These are phyloP conservation scores for Vanessa atalanta DNA, from an alignment of 1,140 invertebrate species.

Conservation along the genomic window DNA sequence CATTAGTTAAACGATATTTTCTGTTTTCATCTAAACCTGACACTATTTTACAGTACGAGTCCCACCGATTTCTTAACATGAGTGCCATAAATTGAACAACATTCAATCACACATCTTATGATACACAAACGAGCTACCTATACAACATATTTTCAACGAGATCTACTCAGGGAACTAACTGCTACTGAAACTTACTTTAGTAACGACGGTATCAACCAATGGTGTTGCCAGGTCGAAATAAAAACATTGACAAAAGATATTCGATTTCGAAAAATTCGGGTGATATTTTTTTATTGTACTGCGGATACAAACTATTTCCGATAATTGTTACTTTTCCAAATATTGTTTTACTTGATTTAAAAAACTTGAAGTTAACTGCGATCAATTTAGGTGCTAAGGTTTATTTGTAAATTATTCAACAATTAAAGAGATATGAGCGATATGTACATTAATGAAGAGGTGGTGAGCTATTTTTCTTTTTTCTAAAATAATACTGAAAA, in stretches of 20 bases:
- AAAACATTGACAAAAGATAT: background rate
- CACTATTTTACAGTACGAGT: background rate
- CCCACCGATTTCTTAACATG: background rate
- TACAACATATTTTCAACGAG: background rate
- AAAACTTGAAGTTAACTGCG: background rate
- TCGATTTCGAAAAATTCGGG: background rate
- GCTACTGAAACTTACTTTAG: background rate
- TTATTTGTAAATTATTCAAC: background rate
- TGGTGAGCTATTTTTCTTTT: no score
- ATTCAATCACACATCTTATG: background rate
- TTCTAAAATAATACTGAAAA: no score
- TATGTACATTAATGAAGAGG: no score
- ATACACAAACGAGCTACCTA: background rate
- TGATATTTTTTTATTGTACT: background rate
- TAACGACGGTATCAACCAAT: background rate
- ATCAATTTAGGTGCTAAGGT: background rate
- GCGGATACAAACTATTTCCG: background rate
- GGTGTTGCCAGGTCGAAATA: constrained; percentile 1
- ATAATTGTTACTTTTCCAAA: background rate
- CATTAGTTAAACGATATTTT: no score
- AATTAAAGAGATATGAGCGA: background rate
- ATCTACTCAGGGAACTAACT: constrained; percentile 5
- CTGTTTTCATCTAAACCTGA: no score
- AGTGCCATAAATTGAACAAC: constrained; percentile 9
- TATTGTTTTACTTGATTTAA: background rate